Evolutionary conservation across 2,797 vertebrate species (phyloP).

Genomic region (Chelon auratus): DNA sequence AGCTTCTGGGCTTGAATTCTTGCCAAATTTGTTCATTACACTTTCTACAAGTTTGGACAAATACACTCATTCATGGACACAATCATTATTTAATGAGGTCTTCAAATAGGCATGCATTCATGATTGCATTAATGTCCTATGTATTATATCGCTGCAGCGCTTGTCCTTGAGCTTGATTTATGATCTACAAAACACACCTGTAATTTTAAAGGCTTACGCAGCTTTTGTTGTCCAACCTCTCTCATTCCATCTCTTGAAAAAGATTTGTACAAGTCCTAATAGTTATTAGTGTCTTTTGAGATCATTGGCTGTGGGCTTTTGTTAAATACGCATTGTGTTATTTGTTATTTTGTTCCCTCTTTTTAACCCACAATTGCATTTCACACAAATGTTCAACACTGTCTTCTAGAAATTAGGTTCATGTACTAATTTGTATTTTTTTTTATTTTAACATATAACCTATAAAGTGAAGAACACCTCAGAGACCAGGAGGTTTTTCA

Average conservation of each 20-base stretch:
- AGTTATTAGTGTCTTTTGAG: not conserved
- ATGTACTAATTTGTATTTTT: not conserved
- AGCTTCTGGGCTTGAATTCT: constrained; percentile 33
- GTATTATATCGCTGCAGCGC: not conserved
- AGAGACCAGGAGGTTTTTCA: not conserved
- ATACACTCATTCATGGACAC: not conserved
- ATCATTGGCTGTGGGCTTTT: too few relatives aligned
- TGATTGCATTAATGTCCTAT: not conserved
- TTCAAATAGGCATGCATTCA: constrained; percentile 9
- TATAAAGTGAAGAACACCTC: not conserved
- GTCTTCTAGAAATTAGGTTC: not conserved
- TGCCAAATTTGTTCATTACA: constrained; percentile 28
- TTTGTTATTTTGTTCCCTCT: too few relatives aligned
- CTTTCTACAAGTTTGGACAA: not conserved
- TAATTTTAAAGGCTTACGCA: not conserved
- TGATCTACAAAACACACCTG: not conserved
- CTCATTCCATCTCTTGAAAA: not conserved
- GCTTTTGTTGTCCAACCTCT: not conserved
- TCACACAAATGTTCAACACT: not conserved
- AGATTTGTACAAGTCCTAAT: not conserved
- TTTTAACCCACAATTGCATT: too few relatives aligned
- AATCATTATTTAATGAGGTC: too few relatives aligned
- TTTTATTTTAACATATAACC: not conserved
- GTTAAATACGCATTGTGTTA: too few relatives aligned
- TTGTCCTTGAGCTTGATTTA: not conserved